phyloP scores from a whole-genome alignment of 2,888 invertebrate species.

The Polydrusus cervinus region DNA sequence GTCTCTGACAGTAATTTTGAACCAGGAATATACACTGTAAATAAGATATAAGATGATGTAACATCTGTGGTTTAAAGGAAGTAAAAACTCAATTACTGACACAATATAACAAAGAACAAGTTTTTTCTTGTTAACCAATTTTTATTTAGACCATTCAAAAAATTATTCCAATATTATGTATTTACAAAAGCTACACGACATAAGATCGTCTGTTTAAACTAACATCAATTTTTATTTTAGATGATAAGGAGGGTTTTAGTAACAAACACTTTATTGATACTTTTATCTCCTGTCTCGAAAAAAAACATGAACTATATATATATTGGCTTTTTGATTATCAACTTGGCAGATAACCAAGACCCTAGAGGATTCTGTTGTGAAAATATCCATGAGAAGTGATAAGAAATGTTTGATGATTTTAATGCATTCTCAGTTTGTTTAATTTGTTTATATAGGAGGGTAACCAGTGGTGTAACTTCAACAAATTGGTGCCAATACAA shows the following conservation, averaged over 20 bases:
- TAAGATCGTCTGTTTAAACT: slow-evolving; percentile 34
- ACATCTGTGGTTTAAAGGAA: background rate
- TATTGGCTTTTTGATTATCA: slow-evolving; percentile 40
- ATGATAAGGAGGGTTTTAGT: slow-evolving; percentile 23
- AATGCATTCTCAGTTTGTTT: background rate
- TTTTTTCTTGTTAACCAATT: slow-evolving; percentile 8
- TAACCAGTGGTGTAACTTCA: background rate
- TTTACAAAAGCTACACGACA: slow-evolving; percentile 6
- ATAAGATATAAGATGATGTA: too few species aligned
- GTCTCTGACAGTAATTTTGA: too few species aligned
- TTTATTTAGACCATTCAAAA: background rate
- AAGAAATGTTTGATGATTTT: slow-evolving; percentile 2
- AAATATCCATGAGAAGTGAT: slow-evolving; percentile 15
- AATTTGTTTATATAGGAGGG: background rate
- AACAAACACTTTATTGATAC: slow-evolving; percentile 43
- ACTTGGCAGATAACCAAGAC: slow-evolving; percentile 19
- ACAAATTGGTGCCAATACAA: background rate
- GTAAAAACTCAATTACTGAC: background rate
- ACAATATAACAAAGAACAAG: slow-evolving; percentile 5
- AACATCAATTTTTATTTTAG: slow-evolving; percentile 32
- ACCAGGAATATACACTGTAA: too few species aligned
- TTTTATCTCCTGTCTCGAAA: slow-evolving; percentile 13
- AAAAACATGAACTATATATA: slow-evolving; percentile 25
- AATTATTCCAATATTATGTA: slow-evolving; percentile 14
- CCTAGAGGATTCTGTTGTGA: slow-evolving; percentile 15